Conservation (phyloP, 2,113 vertebrate species). For the Antechinus stuartii region DNA sequence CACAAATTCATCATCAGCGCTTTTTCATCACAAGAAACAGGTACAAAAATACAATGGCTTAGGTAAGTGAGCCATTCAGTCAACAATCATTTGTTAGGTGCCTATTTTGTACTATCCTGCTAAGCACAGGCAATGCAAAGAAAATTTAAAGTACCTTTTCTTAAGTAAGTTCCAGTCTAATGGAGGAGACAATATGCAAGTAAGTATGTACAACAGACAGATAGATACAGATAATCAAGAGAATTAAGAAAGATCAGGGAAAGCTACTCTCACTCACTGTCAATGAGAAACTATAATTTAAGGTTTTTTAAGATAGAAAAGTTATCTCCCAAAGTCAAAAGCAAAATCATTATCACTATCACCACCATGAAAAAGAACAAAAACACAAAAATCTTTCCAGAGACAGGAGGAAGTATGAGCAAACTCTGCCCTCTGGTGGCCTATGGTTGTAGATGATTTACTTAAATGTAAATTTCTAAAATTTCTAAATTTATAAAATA, state of each 20-base stretch:
- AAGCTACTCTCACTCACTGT: not conserved
- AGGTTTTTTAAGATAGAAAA: not conserved
- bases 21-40: too few relatives aligned
- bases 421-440: conserved; percentile 55
- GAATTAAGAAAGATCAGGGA: not conserved
- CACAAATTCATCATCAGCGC: not conserved
- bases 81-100: not conserved
- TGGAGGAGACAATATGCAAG: too few relatives aligned
- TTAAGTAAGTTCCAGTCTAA: too few relatives aligned
- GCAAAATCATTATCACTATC: not conserved
- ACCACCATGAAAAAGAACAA: not conserved
- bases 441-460: not conserved
- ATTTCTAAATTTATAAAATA: too few relatives aligned
- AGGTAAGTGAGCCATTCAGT: not conserved
- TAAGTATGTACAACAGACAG: too few relatives aligned
- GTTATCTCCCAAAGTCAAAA: not conserved
- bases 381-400: fast-evolving
- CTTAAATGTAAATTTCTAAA: too few relatives aligned
- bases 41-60: not conserved
- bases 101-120: not conserved
- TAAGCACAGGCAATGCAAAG: too few relatives aligned
- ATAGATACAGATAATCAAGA: not conserved
- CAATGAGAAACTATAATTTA: not conserved
- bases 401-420: not conserved
- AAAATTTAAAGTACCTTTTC: too few relatives aligned